These are phyloP conservation scores for Drosophila nigromelanica DNA, from an alignment of 1,140 invertebrate species.

Conservation along the genomic window DNA sequence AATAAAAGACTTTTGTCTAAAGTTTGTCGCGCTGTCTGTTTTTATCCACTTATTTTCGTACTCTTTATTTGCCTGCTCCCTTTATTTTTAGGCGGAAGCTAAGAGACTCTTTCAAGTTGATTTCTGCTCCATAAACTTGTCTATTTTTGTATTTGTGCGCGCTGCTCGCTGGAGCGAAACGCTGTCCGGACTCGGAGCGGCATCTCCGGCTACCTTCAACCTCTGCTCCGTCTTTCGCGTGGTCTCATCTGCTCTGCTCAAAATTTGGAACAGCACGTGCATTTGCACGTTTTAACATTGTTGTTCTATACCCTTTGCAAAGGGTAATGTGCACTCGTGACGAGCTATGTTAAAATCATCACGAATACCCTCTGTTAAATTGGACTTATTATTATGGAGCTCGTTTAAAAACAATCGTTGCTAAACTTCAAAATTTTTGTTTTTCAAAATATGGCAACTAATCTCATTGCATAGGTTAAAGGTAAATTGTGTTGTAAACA, in stretches of 20 bases:
- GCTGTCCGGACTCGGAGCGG: constrained; percentile 25
- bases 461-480: too few relatives aligned
- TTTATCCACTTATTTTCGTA: constrained; percentile 14
- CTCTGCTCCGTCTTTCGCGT: constrained; percentile 6
- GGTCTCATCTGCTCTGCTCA: constrained; percentile 29
- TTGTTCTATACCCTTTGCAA: constrained; percentile 19
- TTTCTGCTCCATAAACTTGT: constrained; percentile 82
- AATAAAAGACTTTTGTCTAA: constrained; percentile 44
- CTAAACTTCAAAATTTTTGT: too few relatives aligned
- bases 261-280: constrained; percentile 80
- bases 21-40: constrained; percentile 25
- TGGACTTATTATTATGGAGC: too few relatives aligned
- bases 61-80: constrained; percentile 41
- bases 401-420: too few relatives aligned
- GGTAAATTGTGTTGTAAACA: too few relatives aligned
- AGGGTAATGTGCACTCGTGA: background rate
- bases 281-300: constrained; percentile 73
- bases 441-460: too few relatives aligned
- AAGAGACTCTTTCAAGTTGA: constrained; percentile 80
- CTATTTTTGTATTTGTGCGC: constrained; percentile 64
- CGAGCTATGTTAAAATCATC: background rate
- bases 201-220: background rate
- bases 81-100: constrained; percentile 73
- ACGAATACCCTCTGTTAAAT: too few relatives aligned
- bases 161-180: constrained; percentile 65